Base-by-base conservation (phyloP, 2,797 vertebrate genomes). In the Enteromius fasciolatus region DNA sequence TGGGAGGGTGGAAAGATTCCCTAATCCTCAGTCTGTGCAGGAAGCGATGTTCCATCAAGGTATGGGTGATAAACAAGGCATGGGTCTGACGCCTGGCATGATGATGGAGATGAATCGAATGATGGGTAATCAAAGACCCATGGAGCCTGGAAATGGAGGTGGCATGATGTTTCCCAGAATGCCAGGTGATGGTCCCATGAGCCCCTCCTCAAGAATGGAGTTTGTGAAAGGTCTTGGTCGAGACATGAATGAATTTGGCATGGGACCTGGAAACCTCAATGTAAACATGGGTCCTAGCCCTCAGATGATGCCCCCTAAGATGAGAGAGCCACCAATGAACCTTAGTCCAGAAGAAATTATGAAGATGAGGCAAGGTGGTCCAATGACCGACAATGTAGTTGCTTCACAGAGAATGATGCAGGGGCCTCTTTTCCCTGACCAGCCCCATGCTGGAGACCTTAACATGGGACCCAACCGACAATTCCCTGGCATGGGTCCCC, bases 11-110 rank as follows among this genome's bases (percentile, higher is more conserved):
- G 98, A 99, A 76, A 95, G 98, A 84, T 99, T 99, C 87, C 97
- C 98, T 31, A 98, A 97, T 87, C 97, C 98, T 2, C 98, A 99
- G 87, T 94, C 96, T 28, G 93, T 99, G 82, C 96, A 96, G 3
- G 98, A 99, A 83, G 98, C 98, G 78, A 95, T 99, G 92, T 99
- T 99, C 82, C 97, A 98, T 87, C 97, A 98, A 89, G 96, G 98
- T 77, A 95, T 99, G 94, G 94, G 94, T 20, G 97, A 98, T 89
- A 98, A 99, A 64, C 98, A 98, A 92, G 97, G 96, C 89, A 92
- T 96, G 89, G 95, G 95, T 67, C 90, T 99, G 3, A 97, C 98
- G 80, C 96, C 96, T 3, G 96, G 96, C 63, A 96, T 99, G 92
- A 96, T 96, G 93, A 96, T 99, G 94, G 98, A 99, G 83, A 96